Base-by-base conservation (phyloP, 2,888 invertebrate genomes). In the Troides aeacus region DNA sequence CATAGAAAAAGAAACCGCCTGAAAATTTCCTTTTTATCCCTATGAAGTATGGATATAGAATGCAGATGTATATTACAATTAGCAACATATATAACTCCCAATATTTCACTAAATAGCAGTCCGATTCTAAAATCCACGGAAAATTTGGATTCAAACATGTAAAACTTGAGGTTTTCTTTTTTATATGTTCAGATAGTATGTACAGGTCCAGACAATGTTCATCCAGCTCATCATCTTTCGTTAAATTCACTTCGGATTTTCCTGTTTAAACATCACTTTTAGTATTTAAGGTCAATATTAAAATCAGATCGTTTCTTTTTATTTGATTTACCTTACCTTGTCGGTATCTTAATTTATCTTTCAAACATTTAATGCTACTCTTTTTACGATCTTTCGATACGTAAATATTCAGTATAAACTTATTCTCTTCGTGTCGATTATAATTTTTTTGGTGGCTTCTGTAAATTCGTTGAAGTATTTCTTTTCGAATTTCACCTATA, bases 1-100 rank as follows among this genome's bases (percentile, higher is more conserved):
- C 73, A 67, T 87, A 88, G 72, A 86, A 86, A 58, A 91, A 80
- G 60, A 84, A n/a, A 70, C 88, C 90, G 5, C 74, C 75, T 0
- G 93, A 88, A 77, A 93, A 93, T 1, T 66, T 64, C 74, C 91
- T 84, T 70, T 81, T 76, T 70, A 90, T 89, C 21, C 92, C 90
- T 57, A 93, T 92, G 66, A 84, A 92, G 76, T 93, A 93, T 1
- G 93, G 93, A 77, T 92, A 93, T 1, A 87, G 74, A 18, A 93
- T 71, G 72, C 90, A 90, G 39, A 93, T 83, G 63, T 88, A 88
- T 24, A 88, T 79, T 39, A 93, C 89, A 30, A 91, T 77, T 8
- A 79, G 68, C 2, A 93, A 81, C 83, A 93, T 92, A 63, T 87
- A 86, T 24, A 86, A 70, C 73, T 93, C 89, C 94, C 94, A 94